Conservation (phyloP, 2,113 vertebrate genomes). For the Otolemur garnettii region DNA sequence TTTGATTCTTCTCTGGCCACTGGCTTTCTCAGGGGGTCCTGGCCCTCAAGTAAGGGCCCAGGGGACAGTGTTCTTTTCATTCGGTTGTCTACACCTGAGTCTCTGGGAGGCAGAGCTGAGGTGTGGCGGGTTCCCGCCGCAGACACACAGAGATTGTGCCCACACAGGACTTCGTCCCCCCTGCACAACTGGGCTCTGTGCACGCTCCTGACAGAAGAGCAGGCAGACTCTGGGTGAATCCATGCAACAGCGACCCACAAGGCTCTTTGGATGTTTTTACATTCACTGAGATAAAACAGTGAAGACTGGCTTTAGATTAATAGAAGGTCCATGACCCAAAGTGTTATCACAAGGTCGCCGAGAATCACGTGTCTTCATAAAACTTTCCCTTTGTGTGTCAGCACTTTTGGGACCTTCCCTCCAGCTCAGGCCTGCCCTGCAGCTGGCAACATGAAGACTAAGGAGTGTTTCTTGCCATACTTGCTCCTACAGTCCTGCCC, state of each 20-base stretch:
- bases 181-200: background rate
- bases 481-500: too few species aligned
- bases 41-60: background rate
- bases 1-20: background rate
- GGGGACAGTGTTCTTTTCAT: too few species aligned
- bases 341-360: too few species aligned
- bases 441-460: background rate
- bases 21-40: background rate
- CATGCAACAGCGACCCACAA: rapidly evolving
- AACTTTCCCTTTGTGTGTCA: rapidly evolving
- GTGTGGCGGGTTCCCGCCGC: background rate
- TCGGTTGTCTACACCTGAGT: too few species aligned
- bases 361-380: rapidly evolving
- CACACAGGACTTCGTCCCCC: background rate
- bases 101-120: background rate
- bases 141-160: background rate
- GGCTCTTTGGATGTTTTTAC: background rate
- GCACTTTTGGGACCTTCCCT: background rate
- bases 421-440: background rate
- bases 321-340: background rate
- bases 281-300: background rate
- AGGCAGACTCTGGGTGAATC: background rate
- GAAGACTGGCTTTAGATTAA: background rate
- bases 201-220: background rate
- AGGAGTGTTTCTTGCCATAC: background rate